Conservation (phyloP, 2,888 invertebrate species). For the Mayetiola destructor region DNA sequence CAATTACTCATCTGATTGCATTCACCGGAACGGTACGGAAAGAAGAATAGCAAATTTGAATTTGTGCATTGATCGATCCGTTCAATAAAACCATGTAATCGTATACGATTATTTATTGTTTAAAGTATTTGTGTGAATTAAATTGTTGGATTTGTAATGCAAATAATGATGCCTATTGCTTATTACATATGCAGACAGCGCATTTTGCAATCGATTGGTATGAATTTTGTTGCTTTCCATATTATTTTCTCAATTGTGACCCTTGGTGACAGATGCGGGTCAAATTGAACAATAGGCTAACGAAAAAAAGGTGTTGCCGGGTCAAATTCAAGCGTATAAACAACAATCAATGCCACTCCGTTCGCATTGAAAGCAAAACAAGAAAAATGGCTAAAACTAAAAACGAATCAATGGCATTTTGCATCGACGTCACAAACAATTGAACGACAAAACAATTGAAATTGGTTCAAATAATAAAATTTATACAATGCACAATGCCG, state of each 20-base stretch:
- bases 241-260: background rate
- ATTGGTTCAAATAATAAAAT: constrained; percentile 5
- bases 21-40: too few species aligned
- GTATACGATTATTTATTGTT: too few species aligned
- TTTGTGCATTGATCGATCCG: too few species aligned
- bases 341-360: background rate
- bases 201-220: too few species aligned
- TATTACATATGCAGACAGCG: too few species aligned
- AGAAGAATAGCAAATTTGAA: too few species aligned
- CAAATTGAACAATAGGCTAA: constrained; percentile 13
- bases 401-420: background rate
- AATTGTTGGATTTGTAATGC: too few species aligned
- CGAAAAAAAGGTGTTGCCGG: constrained; percentile 13
- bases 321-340: constrained; percentile 4
- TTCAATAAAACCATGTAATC: too few species aligned
- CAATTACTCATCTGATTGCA: too few species aligned
- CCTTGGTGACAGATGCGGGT: constrained; percentile 15
- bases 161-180: too few species aligned
- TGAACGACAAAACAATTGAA: background rate
- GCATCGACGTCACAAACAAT: background rate
- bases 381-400: background rate
- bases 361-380: background rate
- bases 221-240: background rate
- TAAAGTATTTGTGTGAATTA: too few species aligned
- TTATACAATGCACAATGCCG: background rate